phyloP scores from a whole-genome alignment of 2,113 vertebrate species.

The Isichthys henryi region DNA sequence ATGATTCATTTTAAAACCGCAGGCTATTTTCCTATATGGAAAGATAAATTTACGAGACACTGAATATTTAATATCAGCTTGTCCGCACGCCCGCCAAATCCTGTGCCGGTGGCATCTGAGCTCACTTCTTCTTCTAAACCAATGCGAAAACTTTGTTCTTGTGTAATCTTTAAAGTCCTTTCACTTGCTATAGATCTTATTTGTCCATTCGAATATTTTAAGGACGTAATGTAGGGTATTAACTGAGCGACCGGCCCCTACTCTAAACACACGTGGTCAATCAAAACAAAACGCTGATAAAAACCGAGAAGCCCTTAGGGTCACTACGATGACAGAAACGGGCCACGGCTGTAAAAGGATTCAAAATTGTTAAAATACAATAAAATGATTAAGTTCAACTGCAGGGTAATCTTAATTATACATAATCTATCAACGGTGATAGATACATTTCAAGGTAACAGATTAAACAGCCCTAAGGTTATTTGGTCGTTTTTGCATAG shows the following conservation, averaged over 20 bases:
- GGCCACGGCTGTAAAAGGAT: neutral
- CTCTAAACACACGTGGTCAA: slow-evolving; percentile 27
- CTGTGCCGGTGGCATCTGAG: neutral
- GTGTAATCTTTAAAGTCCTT: slow-evolving; percentile 20
- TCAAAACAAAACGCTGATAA: slow-evolving; percentile 16
- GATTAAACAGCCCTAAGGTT: neutral
- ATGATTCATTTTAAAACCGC: neutral
- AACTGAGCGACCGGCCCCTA: neutral
- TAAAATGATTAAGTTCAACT: neutral
- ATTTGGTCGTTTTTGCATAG: neutral
- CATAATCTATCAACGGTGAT: neutral
- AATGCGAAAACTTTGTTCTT: neutral
- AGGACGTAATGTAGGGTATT: slow-evolving; percentile 10
- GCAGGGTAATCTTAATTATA: neutral
- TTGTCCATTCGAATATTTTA: slow-evolving; percentile 34
- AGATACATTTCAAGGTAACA: neutral
- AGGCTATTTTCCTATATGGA: neutral
- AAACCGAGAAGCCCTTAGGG: slow-evolving; percentile 1
- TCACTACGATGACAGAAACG: slow-evolving; percentile 19
- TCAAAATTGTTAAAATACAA: neutral
- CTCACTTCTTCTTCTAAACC: neutral
- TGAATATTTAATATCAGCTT: neutral
- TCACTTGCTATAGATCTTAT: slow-evolving; percentile 33
- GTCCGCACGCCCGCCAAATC: neutral
- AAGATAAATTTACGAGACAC: neutral